Conservation (phyloP, 2,113 vertebrate species). For the Calypte anna region DNA sequence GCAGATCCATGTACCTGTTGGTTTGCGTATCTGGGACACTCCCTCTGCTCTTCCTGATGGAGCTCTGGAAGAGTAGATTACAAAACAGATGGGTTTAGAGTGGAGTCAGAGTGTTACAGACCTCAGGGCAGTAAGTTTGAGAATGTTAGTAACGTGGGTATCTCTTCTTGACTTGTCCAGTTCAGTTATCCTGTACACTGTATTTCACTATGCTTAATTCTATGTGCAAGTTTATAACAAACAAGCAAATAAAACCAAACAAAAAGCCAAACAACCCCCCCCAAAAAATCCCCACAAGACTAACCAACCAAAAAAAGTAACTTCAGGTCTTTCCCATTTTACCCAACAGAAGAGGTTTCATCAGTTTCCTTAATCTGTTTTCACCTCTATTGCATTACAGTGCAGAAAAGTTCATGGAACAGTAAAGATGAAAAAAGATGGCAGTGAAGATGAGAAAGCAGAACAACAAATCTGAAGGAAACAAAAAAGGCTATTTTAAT, state of each 20-base stretch:
- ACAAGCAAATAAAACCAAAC: too few species aligned
- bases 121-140: neutral
- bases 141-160: neutral
- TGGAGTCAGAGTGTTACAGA: neutral
- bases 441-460: neutral
- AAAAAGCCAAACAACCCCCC: too few species aligned
- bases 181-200: neutral
- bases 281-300: too few species aligned
- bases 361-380: neutral
- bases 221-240: neutral
- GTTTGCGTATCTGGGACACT: neutral
- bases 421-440: neutral
- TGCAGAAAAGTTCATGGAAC: neutral
- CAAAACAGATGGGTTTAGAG: neutral
- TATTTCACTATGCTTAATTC: neutral
- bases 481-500: neutral
- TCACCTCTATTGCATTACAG: neutral
- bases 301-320: neutral
- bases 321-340: neutral
- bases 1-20: neutral
- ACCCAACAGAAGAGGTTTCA: neutral
- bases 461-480: neutral
- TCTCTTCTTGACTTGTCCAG: neutral
- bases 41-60: neutral
- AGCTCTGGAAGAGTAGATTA: neutral